Percentiles rank a stretch among this genome's conserved stretches.
Evolutionary conservation across 2,113 vertebrate genomes (phyloP).

Genomic region (Myotis brandtii): DNA sequence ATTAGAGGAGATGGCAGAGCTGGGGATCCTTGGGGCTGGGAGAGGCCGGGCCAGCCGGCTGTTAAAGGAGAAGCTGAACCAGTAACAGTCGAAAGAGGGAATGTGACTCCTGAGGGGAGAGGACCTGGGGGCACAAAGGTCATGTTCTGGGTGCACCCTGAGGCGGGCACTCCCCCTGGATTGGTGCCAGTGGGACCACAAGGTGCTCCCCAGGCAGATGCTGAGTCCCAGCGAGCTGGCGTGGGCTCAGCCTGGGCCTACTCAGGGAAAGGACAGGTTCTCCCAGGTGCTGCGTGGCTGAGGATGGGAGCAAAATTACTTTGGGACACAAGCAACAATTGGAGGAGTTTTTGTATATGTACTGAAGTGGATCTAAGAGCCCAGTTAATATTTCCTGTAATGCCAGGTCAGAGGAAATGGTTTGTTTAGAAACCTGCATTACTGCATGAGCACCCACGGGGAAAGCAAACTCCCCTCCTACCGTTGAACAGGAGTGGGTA

Average conservation of each 20-base stretch:
- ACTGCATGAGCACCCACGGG: not conserved
- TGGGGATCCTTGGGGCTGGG: not conserved
- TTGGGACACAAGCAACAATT: not conserved
- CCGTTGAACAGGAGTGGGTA: not conserved
- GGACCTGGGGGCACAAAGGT: not conserved
- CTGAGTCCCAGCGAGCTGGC: not conserved
- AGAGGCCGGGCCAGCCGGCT: not conserved
- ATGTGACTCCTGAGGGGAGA: not conserved
- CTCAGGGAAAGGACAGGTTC: slow-evolving; percentile 74
- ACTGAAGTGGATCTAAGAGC: not conserved
- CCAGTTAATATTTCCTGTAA: not conserved
- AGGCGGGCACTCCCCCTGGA: not conserved
- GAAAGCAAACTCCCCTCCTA: not conserved
- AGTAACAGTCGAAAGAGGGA: not conserved
- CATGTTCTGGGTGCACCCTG: not conserved
- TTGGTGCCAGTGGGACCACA: not conserved
- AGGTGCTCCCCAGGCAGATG: not conserved
- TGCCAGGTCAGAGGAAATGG: slow-evolving; percentile 50
- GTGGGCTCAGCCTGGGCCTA: slow-evolving; percentile 3
- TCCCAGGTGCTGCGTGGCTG: slow-evolving; percentile 52
- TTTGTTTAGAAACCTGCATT: slow-evolving; percentile 35
- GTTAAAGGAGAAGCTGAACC: not conserved
- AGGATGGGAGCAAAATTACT: slow-evolving; percentile 35
- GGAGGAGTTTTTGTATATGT: slow-evolving; percentile 41
- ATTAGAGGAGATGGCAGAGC: not conserved